phyloP scores from a whole-genome alignment of 2,888 invertebrate genomes.

The Craniophora ligustri region DNA sequence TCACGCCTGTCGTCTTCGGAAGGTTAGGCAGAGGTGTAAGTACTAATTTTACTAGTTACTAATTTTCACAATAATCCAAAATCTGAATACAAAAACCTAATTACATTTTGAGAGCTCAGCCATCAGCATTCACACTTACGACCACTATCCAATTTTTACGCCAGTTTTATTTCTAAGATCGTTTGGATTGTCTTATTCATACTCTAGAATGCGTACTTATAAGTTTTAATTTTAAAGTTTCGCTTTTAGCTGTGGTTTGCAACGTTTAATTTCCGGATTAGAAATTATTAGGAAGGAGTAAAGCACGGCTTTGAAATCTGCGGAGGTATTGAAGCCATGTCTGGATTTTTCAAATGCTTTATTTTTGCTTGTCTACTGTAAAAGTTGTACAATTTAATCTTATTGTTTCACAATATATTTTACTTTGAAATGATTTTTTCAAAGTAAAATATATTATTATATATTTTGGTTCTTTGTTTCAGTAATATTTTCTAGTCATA shows the following conservation, averaged over 20 bases:
- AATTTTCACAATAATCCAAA: too few species aligned
- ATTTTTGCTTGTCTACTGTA: constrained; percentile 2
- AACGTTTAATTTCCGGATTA: constrained; percentile 83
- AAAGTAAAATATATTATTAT: too few species aligned
- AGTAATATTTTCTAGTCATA: too few species aligned
- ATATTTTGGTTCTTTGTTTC: too few species aligned
- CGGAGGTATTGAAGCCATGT: constrained; percentile 44
- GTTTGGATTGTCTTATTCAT: constrained; percentile 14
- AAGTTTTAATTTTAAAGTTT: constrained; percentile 83
- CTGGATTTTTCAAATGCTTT: constrained; percentile 38
- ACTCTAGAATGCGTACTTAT: constrained; percentile 61
- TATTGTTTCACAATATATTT: neutral
- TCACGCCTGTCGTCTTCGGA: too few species aligned
- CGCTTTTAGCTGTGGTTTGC: constrained; percentile 71
- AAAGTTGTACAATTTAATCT: neutral
- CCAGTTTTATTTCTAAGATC: too few species aligned
- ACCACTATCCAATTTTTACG: too few species aligned
- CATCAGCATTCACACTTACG: too few species aligned
- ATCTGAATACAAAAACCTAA: too few species aligned
- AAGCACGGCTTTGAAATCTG: constrained; percentile 68
- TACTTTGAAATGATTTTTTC: constrained; percentile 11
- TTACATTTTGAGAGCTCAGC: too few species aligned
- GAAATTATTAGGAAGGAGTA: constrained; percentile 80
- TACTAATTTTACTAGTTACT: too few species aligned
- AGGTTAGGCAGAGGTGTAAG: too few species aligned